phyloP scores from a whole-genome alignment of 2,888 invertebrate species.

The Pocota personata region DNA sequence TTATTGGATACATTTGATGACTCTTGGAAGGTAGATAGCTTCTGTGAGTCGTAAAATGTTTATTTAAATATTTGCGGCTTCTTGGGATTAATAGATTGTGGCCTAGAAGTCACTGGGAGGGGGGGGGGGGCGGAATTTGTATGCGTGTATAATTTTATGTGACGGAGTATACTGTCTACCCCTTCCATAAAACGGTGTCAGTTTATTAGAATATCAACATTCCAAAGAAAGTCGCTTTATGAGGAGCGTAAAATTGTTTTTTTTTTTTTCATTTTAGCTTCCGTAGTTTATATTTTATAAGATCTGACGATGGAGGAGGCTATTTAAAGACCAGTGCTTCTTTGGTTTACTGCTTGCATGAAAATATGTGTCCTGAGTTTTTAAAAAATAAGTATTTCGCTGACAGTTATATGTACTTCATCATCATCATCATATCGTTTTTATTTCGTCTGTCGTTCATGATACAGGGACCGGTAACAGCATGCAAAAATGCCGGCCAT shows the following conservation, averaged over 20 bases:
- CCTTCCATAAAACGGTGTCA: not conserved
- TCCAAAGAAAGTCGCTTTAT: conserved; percentile 13
- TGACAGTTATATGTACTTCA: too few relatives aligned
- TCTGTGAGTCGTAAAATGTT: conserved; percentile 62
- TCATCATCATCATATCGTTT: too few relatives aligned
- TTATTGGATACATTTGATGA: conserved; percentile 47
- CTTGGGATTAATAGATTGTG: conserved; percentile 45
- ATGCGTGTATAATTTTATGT: not conserved
- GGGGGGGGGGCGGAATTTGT: too few relatives aligned
- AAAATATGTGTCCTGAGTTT: not conserved
- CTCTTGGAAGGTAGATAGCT: conserved; percentile 23
- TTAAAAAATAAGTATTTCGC: too few relatives aligned
- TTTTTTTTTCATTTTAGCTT: not conserved
- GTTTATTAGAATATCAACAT: conserved; percentile 11
- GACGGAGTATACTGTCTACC: not conserved
- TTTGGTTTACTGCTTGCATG: not conserved
- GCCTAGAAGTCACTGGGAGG: not conserved
- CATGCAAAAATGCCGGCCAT: too few relatives aligned
- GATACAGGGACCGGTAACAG: too few relatives aligned
- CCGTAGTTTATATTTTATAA: not conserved
- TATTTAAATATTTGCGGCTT: conserved; percentile 56
- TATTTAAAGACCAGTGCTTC: not conserved
- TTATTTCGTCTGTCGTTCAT: too few relatives aligned
- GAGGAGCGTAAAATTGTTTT: conserved; percentile 10
- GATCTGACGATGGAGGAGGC: not conserved